Conservation (phyloP, 2,888 invertebrate species). For the Drosophila yooni region DNA sequence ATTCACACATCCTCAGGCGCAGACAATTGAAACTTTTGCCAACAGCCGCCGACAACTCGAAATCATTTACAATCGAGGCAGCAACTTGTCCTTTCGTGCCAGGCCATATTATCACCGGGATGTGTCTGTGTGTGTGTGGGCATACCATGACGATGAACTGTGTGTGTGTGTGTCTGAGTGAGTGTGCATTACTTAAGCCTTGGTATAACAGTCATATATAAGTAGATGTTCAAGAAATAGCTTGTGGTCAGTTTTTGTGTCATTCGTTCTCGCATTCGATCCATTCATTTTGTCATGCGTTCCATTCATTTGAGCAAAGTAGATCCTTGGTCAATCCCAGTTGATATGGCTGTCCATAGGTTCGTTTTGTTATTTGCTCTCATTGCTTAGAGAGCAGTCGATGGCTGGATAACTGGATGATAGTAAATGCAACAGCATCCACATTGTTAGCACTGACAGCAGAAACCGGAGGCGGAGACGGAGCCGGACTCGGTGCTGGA, state of each 20-base stretch:
- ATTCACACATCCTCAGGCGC: conserved; percentile 75
- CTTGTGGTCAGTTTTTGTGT: conserved; percentile 40
- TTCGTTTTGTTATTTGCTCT: conserved; percentile 24
- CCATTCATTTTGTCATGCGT: conserved; percentile 65
- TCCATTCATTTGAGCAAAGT: conserved; percentile 66
- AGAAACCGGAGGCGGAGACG: conserved; percentile 7
- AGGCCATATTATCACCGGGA: conserved; percentile 55
- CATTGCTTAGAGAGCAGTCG: conserved; percentile 48
- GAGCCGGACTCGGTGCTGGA: neutral
- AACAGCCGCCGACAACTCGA: conserved; percentile 38
- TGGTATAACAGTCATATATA: conserved; percentile 18
- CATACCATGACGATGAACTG: conserved; percentile 37
- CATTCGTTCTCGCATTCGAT: conserved; percentile 33
- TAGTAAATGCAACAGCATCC: conserved; percentile 70
- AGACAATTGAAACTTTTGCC: conserved; percentile 77
- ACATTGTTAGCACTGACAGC: conserved; percentile 29
- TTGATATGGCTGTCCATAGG: conserved; percentile 25
- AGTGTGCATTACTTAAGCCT: conserved; percentile 12
- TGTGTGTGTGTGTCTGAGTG: neutral
- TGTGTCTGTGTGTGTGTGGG: conserved; percentile 19
- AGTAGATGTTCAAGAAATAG: conserved; percentile 24
- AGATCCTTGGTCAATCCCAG: conserved; percentile 57
- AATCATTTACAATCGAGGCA: conserved; percentile 56
- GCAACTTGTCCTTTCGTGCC: conserved; percentile 31
- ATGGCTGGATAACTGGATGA: conserved; percentile 16